Base-by-base conservation (phyloP, 2,888 invertebrate species). In the Oxycera nigricornis region DNA sequence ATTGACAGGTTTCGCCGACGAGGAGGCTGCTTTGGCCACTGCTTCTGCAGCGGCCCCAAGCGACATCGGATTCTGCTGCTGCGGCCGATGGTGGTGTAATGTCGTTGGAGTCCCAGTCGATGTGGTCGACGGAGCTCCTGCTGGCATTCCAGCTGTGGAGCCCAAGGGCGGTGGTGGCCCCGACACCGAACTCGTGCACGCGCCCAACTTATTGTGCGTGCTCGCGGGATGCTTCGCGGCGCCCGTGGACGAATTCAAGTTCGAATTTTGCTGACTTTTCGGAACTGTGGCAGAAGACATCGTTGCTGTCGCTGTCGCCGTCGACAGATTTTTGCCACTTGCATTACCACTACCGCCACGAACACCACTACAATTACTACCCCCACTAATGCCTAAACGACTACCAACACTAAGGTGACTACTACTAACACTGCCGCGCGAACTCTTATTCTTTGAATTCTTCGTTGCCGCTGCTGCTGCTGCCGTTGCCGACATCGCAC, bases 1-100 rank as follows among this genome's bases (percentile, higher is more conserved):
- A 81, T 78, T 35, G 81, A 80, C 80, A 75, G 83, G 81, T 31
- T 30, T 35, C 81, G 78, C 75, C 80, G 81, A 70, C 30, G 73
- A 65, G 2, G 73, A 61, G 26, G 73, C 73, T 9, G 57, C 67
- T 24, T 31, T 35, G 4, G 50, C 55, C 20, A 59, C 55, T 35
- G 31, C 28, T 9, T 55, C 50, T 2, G 73, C 62, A 0, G 73
- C 62, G 2, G 73, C 52, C 41, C 39, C 73, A 31, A 52, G 46
- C 50, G 35, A 52, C 30, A 70, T 52, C 73, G 41, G 74, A 50
- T 46, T 76, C 30, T 62, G 65, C 20, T 75, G 74, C 46, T 73
- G 81, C 82, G 76, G 82, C 83, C 75, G 81, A 79, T 76, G 82
- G 82, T 80, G 80, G 78, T 46, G 55, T 7, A 26, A 68, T 46